Percentiles rank a stretch among this genome's conserved stretches.
Conservation (phyloP, 2,888 invertebrate species). For the Eupithecia subfuscata region DNA sequence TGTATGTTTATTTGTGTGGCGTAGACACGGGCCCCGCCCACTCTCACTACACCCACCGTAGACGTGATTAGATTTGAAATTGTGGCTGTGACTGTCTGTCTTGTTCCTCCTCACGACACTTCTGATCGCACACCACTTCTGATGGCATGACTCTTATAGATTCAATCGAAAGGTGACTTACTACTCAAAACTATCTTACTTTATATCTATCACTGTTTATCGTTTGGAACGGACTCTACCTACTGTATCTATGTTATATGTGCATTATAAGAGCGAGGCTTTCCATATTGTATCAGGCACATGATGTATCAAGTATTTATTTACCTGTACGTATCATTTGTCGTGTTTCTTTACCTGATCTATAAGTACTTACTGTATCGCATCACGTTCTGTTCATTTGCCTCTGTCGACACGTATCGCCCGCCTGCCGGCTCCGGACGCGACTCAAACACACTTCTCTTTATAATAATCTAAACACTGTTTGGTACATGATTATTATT, state of each 20-base stretch:
- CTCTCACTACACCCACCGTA: constrained; percentile 58
- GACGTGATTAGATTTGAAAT: constrained; percentile 64
- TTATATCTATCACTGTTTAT: constrained; percentile 65
- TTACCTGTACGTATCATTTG: constrained; percentile 41
- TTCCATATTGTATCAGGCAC: constrained; percentile 70
- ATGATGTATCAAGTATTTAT: constrained; percentile 53
- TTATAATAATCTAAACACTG: constrained; percentile 54
- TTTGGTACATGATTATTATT: constrained; percentile 75
- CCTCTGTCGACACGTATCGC: constrained; percentile 51
- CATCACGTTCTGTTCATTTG: constrained; percentile 71
- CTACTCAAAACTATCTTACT: constrained; percentile 87
- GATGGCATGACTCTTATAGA: constrained; percentile 69
- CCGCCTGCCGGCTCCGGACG: constrained; percentile 25
- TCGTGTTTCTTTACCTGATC: constrained; percentile 48
- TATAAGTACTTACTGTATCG: constrained; percentile 33
- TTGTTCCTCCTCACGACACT: constrained; percentile 49
- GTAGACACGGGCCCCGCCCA: constrained; percentile 56
- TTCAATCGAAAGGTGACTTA: constrained; percentile 86
- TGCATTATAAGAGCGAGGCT: constrained; percentile 72
- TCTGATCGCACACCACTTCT: constrained; percentile 43
- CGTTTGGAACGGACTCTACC: constrained; percentile 55
- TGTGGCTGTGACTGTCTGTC: constrained; percentile 81
- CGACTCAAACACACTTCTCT: constrained; percentile 44
- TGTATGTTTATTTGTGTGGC: constrained; percentile 51
- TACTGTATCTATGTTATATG: constrained; percentile 62